Percentiles rank a stretch among this genome's conserved stretches.
These are phyloP conservation scores for Anastrepha obliqua DNA, from an alignment of 1,140 invertebrate species.

Conservation along the genomic window DNA sequence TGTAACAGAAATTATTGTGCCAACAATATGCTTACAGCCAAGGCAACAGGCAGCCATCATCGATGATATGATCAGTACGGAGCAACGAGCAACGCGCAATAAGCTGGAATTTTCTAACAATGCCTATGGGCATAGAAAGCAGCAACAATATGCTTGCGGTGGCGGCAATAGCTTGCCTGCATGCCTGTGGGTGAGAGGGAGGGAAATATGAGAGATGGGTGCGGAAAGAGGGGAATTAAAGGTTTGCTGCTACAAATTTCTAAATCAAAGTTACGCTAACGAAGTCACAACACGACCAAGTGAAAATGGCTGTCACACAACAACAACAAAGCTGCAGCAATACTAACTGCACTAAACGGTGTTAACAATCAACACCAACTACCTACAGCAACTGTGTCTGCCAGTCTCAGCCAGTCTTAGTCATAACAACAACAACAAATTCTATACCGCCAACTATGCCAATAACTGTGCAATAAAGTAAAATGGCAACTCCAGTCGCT, in stretches of 20 bases:
- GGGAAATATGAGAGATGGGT: neutral
- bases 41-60: slow-evolving; percentile 1
- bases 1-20: slow-evolving; percentile 40
- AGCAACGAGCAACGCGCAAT: neutral
- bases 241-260: slow-evolving; percentile 18
- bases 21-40: slow-evolving; percentile 17
- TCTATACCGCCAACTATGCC: neutral
- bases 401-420: neutral
- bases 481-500: slow-evolving; percentile 18
- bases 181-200: neutral
- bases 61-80: slow-evolving; percentile 19
- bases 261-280: slow-evolving; percentile 46
- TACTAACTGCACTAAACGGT: neutral
- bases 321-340: neutral
- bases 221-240: neutral
- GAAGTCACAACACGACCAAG: slow-evolving; percentile 25
- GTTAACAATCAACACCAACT: slow-evolving; percentile 42
- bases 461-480: slow-evolving; percentile 32
- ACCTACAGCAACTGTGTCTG: neutral
- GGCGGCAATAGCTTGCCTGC: neutral
- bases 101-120: slow-evolving; percentile 24
- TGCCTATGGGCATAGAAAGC: neutral
- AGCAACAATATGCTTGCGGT: neutral
- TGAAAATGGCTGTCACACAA: neutral
- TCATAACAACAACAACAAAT: neutral